Conservation (phyloP, 2,113 vertebrate species). For the Ia io region DNA sequence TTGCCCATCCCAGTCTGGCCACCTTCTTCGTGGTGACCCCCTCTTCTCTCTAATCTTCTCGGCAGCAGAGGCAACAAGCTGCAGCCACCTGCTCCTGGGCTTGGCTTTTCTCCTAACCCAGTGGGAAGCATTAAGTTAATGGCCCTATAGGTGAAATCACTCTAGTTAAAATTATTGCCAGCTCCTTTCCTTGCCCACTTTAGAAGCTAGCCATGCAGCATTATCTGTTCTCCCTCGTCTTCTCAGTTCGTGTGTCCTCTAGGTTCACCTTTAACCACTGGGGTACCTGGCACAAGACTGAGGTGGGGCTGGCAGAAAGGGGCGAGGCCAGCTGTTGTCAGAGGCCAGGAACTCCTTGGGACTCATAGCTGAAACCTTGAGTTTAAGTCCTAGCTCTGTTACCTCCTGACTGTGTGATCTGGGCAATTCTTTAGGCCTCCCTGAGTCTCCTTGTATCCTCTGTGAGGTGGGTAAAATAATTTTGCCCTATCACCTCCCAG, state of each 20-base stretch:
- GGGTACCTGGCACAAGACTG: not conserved
- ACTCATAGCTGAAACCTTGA: not conserved
- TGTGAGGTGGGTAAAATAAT: not conserved
- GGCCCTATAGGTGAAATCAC: constrained; percentile 65
- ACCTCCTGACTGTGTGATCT: not conserved
- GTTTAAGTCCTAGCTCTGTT: not conserved
- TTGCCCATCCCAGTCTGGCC: not conserved
- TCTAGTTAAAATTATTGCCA: constrained; percentile 36
- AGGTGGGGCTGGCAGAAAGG: not conserved
- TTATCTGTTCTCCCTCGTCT: not conserved
- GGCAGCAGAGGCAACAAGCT: not conserved
- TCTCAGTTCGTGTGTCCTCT: not conserved
- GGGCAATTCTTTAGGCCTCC: not conserved
- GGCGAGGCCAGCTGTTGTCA: not conserved
- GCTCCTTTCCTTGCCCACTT: not conserved
- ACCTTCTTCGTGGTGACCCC: not conserved
- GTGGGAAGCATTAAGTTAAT: constrained; percentile 69
- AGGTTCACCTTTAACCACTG: not conserved
- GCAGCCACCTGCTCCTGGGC: not conserved
- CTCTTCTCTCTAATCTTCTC: not conserved
- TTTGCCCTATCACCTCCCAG: not conserved
- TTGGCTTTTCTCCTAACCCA: constrained; percentile 66
- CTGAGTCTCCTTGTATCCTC: not conserved
- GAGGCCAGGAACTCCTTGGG: not conserved
- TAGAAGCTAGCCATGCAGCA: not conserved